These are phyloP conservation scores for Strigamia crassipes DNA, from an alignment of 2,888 invertebrate species.

Conservation along the genomic window DNA sequence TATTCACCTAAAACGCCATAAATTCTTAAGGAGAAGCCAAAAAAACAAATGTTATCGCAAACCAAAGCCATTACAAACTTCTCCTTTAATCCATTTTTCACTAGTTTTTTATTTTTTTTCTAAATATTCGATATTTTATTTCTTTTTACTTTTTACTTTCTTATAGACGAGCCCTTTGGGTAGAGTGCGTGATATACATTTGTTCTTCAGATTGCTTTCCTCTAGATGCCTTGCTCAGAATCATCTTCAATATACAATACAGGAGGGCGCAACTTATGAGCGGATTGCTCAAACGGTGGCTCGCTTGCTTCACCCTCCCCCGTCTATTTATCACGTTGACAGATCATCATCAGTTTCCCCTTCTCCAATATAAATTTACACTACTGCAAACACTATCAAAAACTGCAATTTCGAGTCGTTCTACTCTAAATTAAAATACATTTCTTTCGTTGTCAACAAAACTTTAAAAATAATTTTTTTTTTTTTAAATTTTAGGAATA, in stretches of 20 bases:
- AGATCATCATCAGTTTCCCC: conserved; percentile 36
- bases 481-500: not conserved
- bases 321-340: conserved; percentile 29
- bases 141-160: not conserved
- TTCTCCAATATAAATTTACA: conserved; percentile 23
- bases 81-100: conserved; percentile 31
- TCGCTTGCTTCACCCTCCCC: conserved; percentile 11
- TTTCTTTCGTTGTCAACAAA: not conserved
- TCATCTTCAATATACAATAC: conserved; percentile 40
- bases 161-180: conserved; percentile 21
- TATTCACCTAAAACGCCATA: not conserved
- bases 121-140: not conserved
- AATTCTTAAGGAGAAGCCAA: not conserved
- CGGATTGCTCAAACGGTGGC: conserved; percentile 35
- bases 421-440: not conserved
- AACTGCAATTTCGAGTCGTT: not conserved
- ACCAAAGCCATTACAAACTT: not conserved
- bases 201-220: conserved; percentile 37
- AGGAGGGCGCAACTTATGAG: conserved; percentile 40
- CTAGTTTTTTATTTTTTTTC: not conserved
- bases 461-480: not conserved
- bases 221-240: conserved; percentile 33
- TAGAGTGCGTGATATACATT: conserved; percentile 38
- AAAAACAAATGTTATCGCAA: conserved; percentile 8
- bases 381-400: not conserved